Evolutionary conservation across 2,797 vertebrate species (phyloP).

Genomic region (Platalea minor): DNA sequence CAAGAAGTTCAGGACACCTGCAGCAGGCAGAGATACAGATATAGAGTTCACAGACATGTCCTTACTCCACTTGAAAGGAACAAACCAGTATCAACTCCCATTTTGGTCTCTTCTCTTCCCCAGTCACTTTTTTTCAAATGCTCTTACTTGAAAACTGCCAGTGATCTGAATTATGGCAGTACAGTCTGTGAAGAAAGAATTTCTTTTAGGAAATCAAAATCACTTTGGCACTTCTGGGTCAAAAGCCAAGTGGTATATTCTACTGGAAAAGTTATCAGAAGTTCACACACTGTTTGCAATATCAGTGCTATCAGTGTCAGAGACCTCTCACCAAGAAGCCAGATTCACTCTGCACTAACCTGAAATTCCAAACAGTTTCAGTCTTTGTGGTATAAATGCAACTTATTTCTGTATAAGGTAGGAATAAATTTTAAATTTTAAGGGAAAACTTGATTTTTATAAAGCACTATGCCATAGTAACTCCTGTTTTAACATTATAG

Average conservation of each 20-base stretch:
- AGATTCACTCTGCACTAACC: background rate
- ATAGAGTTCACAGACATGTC: background rate
- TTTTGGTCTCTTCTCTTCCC: background rate
- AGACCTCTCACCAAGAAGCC: background rate
- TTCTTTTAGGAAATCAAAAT: conserved; percentile 18
- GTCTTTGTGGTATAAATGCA: background rate
- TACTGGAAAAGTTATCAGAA: background rate
- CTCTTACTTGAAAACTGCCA: background rate
- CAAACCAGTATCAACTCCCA: background rate
- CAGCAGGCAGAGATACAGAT: background rate
- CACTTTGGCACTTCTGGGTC: conserved; percentile 8
- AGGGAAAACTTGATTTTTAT: background rate
- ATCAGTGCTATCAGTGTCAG: background rate
- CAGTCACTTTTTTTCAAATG: conserved; percentile 8
- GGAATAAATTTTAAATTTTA: background rate
- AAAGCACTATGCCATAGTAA: background rate
- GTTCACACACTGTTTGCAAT: background rate
- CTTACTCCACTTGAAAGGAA: conserved; percentile 24
- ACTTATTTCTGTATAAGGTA: background rate
- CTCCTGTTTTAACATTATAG: background rate
- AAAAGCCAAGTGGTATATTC: conserved; percentile 1
- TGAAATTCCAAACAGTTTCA: background rate
- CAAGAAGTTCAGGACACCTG: conserved; percentile 3
- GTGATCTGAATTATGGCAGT: background rate
- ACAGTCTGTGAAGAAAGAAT: background rate